phyloP scores from a whole-genome alignment of 1,140 invertebrate species.

The Capitella teleta region DNA sequence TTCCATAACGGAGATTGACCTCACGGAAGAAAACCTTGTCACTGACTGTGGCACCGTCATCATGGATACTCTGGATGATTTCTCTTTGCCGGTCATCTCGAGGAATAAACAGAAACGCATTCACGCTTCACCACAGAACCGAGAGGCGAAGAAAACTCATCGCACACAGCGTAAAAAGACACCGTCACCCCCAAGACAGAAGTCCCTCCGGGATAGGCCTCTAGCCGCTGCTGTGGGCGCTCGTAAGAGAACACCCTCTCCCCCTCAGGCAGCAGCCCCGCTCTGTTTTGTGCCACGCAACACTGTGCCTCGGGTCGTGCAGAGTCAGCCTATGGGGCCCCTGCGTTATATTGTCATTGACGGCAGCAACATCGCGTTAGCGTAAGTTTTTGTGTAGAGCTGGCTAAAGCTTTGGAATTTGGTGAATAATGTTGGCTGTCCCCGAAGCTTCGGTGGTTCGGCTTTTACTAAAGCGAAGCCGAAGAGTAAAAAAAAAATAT shows the following conservation, averaged over 20 bases:
- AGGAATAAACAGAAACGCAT: too few relatives aligned
- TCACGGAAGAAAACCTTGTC: not conserved
- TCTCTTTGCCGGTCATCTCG: too few relatives aligned
- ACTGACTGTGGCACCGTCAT: not conserved
- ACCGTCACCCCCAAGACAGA: not conserved
- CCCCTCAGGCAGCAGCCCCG: not conserved
- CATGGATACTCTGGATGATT: too few relatives aligned
- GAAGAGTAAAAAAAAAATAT: not conserved
- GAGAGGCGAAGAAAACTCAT: not conserved
- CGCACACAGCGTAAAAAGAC: not conserved
- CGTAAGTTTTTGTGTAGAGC: slow-evolving; percentile 48
- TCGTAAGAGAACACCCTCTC: not conserved
- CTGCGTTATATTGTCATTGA: slow-evolving; percentile 80
- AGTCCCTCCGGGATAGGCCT: not conserved
- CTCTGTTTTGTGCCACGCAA: not conserved
- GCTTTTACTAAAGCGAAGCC: not conserved
- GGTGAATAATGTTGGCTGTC: not conserved
- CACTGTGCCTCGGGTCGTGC: not conserved
- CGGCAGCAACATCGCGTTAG: slow-evolving; percentile 96
- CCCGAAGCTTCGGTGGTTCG: not conserved
- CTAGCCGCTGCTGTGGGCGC: not conserved
- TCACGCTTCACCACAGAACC: too few relatives aligned
- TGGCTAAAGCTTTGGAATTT: too few relatives aligned
- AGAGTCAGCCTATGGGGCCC: not conserved
- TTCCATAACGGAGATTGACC: too few relatives aligned